Evolutionary conservation across 2,888 invertebrate species (phyloP), one percentile per base, ranked within the genome.

Genomic region (Drosophila neotestacea): DNA sequence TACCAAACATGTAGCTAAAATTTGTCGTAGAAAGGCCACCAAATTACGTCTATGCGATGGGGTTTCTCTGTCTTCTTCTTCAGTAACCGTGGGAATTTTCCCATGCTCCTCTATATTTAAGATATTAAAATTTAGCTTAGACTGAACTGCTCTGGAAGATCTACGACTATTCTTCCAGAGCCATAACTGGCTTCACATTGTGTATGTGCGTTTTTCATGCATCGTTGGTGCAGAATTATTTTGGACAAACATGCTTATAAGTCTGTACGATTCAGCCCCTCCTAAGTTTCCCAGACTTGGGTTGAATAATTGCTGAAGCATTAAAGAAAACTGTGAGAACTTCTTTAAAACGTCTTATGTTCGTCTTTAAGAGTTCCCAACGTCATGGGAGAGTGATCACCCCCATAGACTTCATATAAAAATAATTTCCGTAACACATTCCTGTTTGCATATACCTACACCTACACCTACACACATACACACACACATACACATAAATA

Each of bases 311-410:
- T 81, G 77, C 72, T 77, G 79, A 79, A 75, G 83, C 83, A 74
- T 75, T 81, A 77, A 82, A 79, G 79, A 79, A 73, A 77, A 80
- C 75, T 73, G 77, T 83, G 80, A 70, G 79, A 87, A 80, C 78
- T 75, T 80, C 75, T 79, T 72, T 46, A 79, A 82, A 79, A 79
- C 65, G 76, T 67, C 74, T 79, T 82, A 85, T 62, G 85, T 90
- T 75, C 79, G 79, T 86, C 85, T 91, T 90, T 44, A 85, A 81
- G 80, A 85, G 79, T 90, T 90, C 90, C 80, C 91, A 91, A 61
- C 90, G 92, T 91, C 90, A 91, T 92, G 92, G 91, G 91, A 92
- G 91, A 91, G 74, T 91, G 86, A 80, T 64, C 89, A 75, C 73
- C 81, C 81, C 77, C 52, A 59, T 58, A 59, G 64, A 59, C 55